These are phyloP conservation scores for Coptodon rendalli DNA, from an alignment of 2,113 vertebrate species.

Conservation along the genomic window DNA sequence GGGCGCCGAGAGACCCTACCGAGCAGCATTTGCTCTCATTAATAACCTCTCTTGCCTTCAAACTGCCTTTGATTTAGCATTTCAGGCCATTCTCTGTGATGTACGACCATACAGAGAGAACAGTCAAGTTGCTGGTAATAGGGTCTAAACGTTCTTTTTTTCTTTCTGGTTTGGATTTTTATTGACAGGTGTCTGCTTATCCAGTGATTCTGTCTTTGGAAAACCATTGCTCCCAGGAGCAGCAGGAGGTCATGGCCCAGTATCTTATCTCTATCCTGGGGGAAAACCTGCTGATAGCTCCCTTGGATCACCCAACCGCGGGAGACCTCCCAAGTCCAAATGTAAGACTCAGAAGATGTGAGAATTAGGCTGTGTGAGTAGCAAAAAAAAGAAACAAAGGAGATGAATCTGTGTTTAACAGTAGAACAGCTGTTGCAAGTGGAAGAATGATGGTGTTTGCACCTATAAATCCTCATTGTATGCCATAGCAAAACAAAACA, in stretches of 20 bases:
- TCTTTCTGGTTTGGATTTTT: background rate
- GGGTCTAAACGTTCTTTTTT: background rate
- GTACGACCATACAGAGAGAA: background rate
- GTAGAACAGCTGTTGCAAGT: background rate
- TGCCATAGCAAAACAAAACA: background rate
- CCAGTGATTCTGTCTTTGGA: constrained; percentile 87
- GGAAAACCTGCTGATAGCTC: constrained; percentile 68
- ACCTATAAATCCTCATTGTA: background rate
- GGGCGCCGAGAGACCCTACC: background rate
- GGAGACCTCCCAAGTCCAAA: constrained; percentile 80
- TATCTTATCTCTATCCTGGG: constrained; percentile 72
- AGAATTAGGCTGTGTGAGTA: background rate
- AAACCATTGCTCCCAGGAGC: constrained; percentile 80
- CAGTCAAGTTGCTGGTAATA: background rate
- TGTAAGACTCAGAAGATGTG: constrained; percentile 61
- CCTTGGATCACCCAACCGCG: constrained; percentile 40
- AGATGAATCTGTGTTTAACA: background rate
- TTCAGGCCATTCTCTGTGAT: background rate
- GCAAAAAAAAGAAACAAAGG: background rate
- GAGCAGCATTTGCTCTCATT: constrained; percentile 22
- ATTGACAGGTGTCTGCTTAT: constrained; percentile 76
- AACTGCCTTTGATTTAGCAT: background rate
- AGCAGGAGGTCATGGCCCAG: constrained; percentile 81
- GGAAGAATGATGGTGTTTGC: background rate
- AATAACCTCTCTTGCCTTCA: background rate